Conservation (phyloP, 2,113 vertebrate species). For the Himantopus leucocephalus region DNA sequence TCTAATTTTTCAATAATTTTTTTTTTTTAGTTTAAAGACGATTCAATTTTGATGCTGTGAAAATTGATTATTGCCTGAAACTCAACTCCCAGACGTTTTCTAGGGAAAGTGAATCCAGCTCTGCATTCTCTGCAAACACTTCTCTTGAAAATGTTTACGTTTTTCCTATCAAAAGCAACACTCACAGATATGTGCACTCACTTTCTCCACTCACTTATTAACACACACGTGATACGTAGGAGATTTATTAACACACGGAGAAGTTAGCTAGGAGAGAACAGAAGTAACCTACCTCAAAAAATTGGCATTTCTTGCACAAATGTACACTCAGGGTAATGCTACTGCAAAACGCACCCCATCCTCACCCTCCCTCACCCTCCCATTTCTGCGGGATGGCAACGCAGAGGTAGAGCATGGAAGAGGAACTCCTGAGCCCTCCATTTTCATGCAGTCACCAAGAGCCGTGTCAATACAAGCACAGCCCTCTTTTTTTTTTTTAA, state of each 20-base stretch:
- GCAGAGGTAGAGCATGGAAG: background rate
- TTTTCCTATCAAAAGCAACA: background rate
- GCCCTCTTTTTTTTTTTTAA: background rate
- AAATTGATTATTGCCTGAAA: background rate
- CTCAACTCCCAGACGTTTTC: background rate
- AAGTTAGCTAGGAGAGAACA: background rate
- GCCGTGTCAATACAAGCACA: background rate
- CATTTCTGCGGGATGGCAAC: background rate
- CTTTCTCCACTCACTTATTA: background rate
- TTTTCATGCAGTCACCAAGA: background rate
- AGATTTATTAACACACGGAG: background rate
- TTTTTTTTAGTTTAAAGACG: background rate
- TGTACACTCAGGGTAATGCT: background rate
- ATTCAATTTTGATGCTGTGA: background rate
- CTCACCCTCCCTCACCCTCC: background rate
- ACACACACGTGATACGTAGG: accelerated
- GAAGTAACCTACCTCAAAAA: background rate
- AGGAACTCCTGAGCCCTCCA: background rate
- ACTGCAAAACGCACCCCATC: accelerated
- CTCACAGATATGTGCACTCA: accelerated
- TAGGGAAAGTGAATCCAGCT: background rate
- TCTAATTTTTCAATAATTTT: background rate
- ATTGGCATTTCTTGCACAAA: background rate
- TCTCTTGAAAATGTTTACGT: background rate
- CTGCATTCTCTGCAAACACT: background rate